Percentiles rank a stretch among this genome's conserved stretches.
These are phyloP conservation scores for Dendronephthya gigantea DNA, from an alignment of 64 coral and sea anemone species.

Conservation along the genomic window DNA sequence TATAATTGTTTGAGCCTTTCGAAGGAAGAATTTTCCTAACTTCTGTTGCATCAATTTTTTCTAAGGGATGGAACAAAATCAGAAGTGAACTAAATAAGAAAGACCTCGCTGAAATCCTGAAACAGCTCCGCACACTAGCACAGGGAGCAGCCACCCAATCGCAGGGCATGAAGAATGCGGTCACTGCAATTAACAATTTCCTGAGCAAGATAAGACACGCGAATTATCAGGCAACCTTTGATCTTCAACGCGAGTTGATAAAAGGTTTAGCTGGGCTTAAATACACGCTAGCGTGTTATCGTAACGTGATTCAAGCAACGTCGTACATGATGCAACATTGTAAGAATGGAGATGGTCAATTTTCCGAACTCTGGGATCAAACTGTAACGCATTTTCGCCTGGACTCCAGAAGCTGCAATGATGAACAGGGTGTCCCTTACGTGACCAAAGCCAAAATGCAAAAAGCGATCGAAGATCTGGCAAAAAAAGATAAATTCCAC, in stretches of 20 bases:
- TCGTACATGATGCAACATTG: background rate
- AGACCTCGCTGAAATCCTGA: background rate
- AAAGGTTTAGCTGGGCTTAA: background rate
- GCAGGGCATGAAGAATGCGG: background rate
- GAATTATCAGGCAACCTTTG: background rate
- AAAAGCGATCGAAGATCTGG: background rate
- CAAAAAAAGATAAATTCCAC: background rate
- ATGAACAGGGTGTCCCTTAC: background rate
- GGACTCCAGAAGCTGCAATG: background rate
- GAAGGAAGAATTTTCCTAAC: no score
- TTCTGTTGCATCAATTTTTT: background rate
- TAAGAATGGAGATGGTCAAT: slow-evolving; percentile 1
- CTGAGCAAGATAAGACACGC: background rate
- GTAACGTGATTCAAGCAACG: background rate
- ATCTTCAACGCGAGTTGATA: background rate
- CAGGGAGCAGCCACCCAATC: background rate
- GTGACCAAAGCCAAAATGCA: background rate
- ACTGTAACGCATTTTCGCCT: background rate
- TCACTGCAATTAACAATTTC: background rate
- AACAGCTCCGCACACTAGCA: background rate
- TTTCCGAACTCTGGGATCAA: background rate
- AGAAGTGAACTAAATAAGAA: background rate
- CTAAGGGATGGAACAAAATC: slow-evolving; percentile 2
- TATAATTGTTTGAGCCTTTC: no score
- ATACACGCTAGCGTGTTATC: background rate